Percentiles rank a stretch among this genome's conserved stretches.
Conservation (phyloP, 1,140 invertebrate species). For the Aphelinus certus region DNA sequence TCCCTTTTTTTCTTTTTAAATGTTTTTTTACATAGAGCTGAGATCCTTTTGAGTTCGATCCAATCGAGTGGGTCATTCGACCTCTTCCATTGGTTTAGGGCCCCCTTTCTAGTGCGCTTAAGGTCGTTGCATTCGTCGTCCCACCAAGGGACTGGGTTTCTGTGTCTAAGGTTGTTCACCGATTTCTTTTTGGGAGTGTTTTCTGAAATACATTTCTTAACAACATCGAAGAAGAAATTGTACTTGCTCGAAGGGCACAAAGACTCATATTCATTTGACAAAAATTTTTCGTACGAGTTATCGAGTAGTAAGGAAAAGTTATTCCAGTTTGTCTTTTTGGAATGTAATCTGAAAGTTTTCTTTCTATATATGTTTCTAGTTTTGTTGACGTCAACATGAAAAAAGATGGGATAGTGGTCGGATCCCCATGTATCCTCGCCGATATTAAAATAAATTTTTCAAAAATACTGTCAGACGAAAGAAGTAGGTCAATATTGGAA, state of each 20-base stretch:
- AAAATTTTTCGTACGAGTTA: background rate
- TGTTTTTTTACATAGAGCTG: conserved; percentile 15
- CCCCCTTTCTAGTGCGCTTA: conserved; percentile 16
- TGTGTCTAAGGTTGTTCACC: background rate
- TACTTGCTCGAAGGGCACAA: background rate
- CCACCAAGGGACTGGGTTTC: conserved; percentile 36
- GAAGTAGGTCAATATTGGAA: background rate
- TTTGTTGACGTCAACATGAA: background rate
- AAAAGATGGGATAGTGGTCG: background rate
- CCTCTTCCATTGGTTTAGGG: conserved; percentile 35
- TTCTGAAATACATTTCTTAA: background rate
- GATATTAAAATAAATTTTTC: background rate
- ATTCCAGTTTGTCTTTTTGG: background rate
- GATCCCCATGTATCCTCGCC: background rate
- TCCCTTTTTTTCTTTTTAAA: conserved; percentile 35
- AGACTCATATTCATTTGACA: background rate
- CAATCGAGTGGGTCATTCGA: conserved; percentile 3
- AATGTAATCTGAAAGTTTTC: background rate
- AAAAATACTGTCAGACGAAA: background rate
- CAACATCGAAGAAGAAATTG: background rate
- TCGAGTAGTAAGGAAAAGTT: background rate
- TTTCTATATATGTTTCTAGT: background rate
- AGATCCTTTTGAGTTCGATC: conserved; percentile 33
- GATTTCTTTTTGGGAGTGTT: background rate
- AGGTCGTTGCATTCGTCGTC: conserved; percentile 29